phyloP scores from a whole-genome alignment of 2,888 invertebrate genomes.

The Campopleginae sp. region DNA sequence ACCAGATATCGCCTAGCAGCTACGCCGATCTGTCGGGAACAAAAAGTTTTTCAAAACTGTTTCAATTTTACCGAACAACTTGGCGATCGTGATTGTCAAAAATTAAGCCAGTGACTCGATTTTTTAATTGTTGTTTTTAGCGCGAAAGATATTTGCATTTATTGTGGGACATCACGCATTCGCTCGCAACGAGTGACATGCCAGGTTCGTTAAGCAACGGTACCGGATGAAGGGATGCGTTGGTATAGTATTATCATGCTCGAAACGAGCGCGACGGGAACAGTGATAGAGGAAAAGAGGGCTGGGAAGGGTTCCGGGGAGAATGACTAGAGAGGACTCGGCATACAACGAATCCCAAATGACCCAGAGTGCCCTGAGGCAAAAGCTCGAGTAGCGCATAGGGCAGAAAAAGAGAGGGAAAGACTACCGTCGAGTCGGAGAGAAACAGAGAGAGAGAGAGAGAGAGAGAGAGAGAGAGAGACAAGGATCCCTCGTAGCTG shows the following conservation, averaged over 20 bases:
- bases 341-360: slow-evolving; percentile 62
- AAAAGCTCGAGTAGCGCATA: slow-evolving; percentile 43
- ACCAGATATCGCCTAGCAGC: too few species aligned
- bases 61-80: background rate
- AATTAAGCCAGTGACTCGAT: background rate
- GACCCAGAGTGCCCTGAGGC: slow-evolving; percentile 58
- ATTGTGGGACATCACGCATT: slow-evolving; percentile 22
- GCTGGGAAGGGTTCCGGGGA: slow-evolving; percentile 4
- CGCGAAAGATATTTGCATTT: slow-evolving; percentile 21
- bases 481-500: slow-evolving; percentile 32
- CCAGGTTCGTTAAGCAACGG: slow-evolving; percentile 46
- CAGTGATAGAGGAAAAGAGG: slow-evolving; percentile 30
- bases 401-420: slow-evolving; percentile 12
- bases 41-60: background rate
- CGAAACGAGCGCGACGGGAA: slow-evolving; percentile 48
- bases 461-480: background rate
- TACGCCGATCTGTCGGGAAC: too few species aligned
- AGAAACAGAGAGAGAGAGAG: background rate
- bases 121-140: slow-evolving; percentile 20
- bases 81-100: background rate
- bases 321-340: slow-evolving; percentile 27
- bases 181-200: slow-evolving; percentile 16
- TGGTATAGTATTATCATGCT: slow-evolving; percentile 56
- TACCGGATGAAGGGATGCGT: slow-evolving; percentile 19
- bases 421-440: background rate